phyloP scores from a whole-genome alignment of 2,113 vertebrate genomes.

The Macquaria ambigua region DNA sequence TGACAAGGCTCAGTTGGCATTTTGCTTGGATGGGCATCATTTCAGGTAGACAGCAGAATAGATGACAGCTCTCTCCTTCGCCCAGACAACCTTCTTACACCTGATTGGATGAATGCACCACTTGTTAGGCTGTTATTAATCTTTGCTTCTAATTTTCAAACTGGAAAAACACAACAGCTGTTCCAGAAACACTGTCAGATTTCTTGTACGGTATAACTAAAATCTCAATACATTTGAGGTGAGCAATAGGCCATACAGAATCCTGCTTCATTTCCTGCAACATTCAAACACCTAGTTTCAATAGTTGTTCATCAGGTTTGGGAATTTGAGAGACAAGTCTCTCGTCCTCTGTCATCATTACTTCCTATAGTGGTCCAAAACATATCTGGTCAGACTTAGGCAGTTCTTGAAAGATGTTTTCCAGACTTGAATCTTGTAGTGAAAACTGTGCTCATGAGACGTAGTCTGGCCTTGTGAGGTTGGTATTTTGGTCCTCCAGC shows the following conservation, averaged over 20 bases:
- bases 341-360: not conserved
- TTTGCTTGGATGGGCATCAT: not conserved
- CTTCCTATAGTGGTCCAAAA: not conserved
- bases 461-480: not conserved
- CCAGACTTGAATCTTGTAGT: not conserved
- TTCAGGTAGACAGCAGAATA: not conserved
- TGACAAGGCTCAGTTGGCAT: not conserved
- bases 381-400: not conserved
- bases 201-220: not conserved
- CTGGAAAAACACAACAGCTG: not conserved
- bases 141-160: not conserved
- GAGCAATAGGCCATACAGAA: not conserved
- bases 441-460: not conserved
- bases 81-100: not conserved
- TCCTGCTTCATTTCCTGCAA: not conserved
- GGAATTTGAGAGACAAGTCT: not conserved
- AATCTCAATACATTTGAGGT: not conserved
- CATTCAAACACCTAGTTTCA: not conserved
- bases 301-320: not conserved
- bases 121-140: conserved; percentile 14
- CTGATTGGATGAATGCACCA: not conserved
- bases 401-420: not conserved
- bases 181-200: not conserved
- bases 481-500: not conserved
- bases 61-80: conserved; percentile 1